Conservation (phyloP, 2,888 invertebrate genomes). For the Diachrysia chrysitis region DNA sequence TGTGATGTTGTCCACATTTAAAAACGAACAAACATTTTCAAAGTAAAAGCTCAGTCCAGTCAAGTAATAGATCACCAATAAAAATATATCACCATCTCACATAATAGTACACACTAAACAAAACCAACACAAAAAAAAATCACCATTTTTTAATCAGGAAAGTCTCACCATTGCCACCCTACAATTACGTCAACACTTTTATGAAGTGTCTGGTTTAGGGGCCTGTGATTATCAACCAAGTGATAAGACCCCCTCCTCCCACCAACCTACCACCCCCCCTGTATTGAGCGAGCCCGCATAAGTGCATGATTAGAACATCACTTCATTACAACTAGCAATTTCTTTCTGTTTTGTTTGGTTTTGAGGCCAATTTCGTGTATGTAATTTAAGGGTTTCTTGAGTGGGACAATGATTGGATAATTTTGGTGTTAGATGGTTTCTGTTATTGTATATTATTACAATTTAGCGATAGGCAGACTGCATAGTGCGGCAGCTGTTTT, state of each 20-base stretch:
- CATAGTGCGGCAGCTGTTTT: neutral
- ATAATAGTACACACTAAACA: neutral
- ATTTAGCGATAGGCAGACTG: neutral
- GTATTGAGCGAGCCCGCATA: constrained; percentile 77
- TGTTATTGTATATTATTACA: neutral
- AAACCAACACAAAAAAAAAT: neutral
- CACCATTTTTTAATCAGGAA: constrained; percentile 38
- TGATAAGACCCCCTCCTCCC: constrained; percentile 67
- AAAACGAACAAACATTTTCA: too few relatives aligned
- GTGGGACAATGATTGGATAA: neutral
- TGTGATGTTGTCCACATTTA: too few relatives aligned
- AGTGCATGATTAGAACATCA: constrained; percentile 59
- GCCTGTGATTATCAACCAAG: constrained; percentile 78
- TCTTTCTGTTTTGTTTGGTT: constrained; percentile 7
- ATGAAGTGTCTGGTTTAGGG: constrained; percentile 71
- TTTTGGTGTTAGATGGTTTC: neutral
- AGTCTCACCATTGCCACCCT: constrained; percentile 56
- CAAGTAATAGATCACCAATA: too few relatives aligned
- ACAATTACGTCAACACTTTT: constrained; percentile 72
- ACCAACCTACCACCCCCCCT: constrained; percentile 29
- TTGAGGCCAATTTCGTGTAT: constrained; percentile 11
- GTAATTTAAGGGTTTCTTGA: constrained; percentile 6
- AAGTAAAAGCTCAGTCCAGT: too few relatives aligned
- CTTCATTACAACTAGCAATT: constrained; percentile 52
- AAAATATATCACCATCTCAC: neutral